A percentile compares a stretch with the other conserved stretches of the same genome.
These are phyloP conservation scores for Cyprinodon tularosa DNA, from an alignment of 2,113 vertebrate species.

Conservation along the genomic window DNA sequence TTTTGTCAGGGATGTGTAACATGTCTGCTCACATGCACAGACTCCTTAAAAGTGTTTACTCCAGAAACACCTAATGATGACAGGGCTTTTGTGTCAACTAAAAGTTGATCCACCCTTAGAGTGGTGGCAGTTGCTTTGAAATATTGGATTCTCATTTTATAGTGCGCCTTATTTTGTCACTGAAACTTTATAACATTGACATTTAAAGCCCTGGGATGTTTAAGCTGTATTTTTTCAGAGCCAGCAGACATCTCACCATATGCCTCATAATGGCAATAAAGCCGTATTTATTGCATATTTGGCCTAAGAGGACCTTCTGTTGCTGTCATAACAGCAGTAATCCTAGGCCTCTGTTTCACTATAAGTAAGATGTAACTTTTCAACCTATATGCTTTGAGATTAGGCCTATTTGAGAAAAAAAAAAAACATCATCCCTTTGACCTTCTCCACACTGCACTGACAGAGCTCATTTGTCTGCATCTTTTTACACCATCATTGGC, in stretches of 20 bases:
- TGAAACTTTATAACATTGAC: constrained; percentile 40
- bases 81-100: neutral
- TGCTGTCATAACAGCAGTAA: constrained; percentile 4
- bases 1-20: neutral
- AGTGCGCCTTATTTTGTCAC: constrained; percentile 4
- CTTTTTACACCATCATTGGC: constrained; percentile 15
- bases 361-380: neutral
- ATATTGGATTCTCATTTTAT: neutral
- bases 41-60: neutral
- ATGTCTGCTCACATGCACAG: neutral
- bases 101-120: too few relatives aligned
- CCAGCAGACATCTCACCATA: constrained; percentile 16
- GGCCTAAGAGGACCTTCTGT: constrained; percentile 2
- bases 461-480: neutral
- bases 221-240: constrained; percentile 36
- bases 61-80: neutral
- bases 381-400: constrained; percentile 16
- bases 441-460: neutral
- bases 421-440: neutral
- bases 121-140: neutral
- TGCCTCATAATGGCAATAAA: neutral
- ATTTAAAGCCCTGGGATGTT: constrained; percentile 27
- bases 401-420: neutral
- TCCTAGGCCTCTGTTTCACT: neutral
- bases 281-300: constrained; percentile 39